A percentile compares a stretch with the other conserved stretches of the same genome.
Evolutionary conservation across 2,797 vertebrate species (phyloP).

Genomic region (Centroberyx gerrardi): DNA sequence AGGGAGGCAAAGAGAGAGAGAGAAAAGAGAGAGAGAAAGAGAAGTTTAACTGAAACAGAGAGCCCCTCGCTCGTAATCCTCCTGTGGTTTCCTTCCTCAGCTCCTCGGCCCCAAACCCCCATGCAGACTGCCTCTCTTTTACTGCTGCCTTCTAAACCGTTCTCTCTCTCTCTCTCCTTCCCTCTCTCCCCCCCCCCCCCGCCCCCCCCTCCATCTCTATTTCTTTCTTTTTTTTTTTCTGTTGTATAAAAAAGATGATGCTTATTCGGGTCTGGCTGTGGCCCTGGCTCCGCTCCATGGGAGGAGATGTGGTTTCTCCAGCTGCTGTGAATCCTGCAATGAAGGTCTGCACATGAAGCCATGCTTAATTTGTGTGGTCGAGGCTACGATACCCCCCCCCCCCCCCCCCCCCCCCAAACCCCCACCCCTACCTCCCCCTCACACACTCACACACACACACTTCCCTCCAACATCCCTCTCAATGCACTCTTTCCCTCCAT

Average conservation of each 20-base stretch:
- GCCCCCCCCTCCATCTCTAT: conserved; percentile 44
- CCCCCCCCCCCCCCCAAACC: neutral
- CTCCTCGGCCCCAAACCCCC: conserved; percentile 67
- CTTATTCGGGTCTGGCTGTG: conserved; percentile 76
- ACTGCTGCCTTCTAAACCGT: conserved; percentile 59
- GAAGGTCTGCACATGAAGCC: conserved; percentile 73
- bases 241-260: conserved; percentile 75
- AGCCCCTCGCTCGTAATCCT: conserved; percentile 75
- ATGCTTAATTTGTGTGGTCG: conserved; percentile 75
- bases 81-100: conserved; percentile 81
- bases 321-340: conserved; percentile 80
- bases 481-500: conserved; percentile 19
- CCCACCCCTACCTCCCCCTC: neutral
- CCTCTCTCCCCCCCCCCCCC: conserved; percentile 25
- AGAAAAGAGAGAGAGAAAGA: conserved; percentile 41
- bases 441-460: conserved; percentile 6
- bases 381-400: conserved; percentile 47
- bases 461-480: conserved; percentile 40
- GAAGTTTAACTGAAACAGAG: conserved; percentile 79
- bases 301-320: conserved; percentile 85
- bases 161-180: conserved; percentile 19
- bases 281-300: conserved; percentile 74
- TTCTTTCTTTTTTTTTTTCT: conserved; percentile 65
- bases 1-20: conserved; percentile 20
- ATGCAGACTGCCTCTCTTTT: conserved; percentile 64